phyloP scores from a whole-genome alignment of 2,797 vertebrate species.

The Halcyon leucocephala region DNA sequence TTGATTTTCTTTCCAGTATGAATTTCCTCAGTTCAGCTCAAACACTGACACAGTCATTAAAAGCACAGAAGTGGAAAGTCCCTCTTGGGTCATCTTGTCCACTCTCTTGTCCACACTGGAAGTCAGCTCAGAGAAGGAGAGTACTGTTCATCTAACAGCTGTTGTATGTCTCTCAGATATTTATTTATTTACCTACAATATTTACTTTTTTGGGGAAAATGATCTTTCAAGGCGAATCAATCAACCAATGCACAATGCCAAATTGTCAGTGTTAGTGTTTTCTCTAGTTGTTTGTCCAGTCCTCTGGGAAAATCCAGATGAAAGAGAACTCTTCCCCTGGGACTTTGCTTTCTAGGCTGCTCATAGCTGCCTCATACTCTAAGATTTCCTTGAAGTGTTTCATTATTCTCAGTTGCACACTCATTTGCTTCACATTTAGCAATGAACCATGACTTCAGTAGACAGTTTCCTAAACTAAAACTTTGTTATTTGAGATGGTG shows the following conservation, averaged over 20 bases:
- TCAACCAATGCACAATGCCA: accelerated
- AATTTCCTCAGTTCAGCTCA: not conserved
- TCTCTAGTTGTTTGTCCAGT: not conserved
- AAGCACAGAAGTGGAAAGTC: not conserved
- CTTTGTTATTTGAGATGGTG: not conserved
- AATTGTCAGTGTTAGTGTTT: not conserved
- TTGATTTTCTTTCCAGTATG: not conserved
- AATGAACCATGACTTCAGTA: not conserved
- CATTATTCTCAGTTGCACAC: not conserved
- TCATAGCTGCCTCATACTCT: not conserved
- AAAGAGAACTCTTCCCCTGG: not conserved
- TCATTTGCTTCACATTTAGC: not conserved
- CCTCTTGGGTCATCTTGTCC: not conserved
- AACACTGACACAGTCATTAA: not conserved
- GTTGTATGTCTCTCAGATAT: not conserved
- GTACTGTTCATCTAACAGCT: not conserved
- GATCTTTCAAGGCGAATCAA: not conserved
- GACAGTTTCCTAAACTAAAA: not conserved
- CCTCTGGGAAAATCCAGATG: not conserved
- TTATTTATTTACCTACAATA: not conserved
- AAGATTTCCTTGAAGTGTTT: not conserved
- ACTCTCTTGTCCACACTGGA: not conserved
- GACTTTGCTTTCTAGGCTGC: not conserved
- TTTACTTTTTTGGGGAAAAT: not conserved
- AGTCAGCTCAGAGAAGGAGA: not conserved